Conservation (phyloP, 2,113 vertebrate species). For the Hemiprocne comata region DNA sequence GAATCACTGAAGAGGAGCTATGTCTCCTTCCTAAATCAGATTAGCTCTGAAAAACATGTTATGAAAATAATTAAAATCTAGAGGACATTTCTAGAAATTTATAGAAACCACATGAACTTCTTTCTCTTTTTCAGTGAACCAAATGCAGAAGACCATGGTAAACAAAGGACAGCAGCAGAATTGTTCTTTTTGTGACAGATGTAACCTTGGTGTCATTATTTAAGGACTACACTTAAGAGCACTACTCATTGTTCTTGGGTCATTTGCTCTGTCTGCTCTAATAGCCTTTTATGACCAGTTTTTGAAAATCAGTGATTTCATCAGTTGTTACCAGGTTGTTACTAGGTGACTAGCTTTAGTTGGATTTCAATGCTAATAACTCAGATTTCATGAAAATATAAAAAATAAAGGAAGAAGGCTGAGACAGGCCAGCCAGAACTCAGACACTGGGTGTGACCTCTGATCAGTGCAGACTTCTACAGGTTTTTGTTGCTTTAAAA, state of each 20-base stretch:
- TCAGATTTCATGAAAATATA: not conserved
- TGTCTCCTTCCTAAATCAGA: not conserved
- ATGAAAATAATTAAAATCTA: constrained; percentile 13
- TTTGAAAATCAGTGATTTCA: not conserved
- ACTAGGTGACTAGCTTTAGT: not conserved
- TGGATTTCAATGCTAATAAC: not conserved
- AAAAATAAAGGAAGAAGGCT: not conserved
- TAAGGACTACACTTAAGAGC: not conserved
- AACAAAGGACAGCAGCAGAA: not conserved
- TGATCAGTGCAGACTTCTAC: not conserved
- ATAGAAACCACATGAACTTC: not conserved
- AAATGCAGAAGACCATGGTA: not conserved
- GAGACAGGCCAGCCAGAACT: not conserved
- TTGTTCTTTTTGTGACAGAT: not conserved
- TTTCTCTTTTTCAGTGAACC: not conserved
- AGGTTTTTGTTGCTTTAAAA: not conserved
- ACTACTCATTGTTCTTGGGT: not conserved
- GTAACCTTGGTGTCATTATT: not conserved
- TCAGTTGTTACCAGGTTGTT: not conserved
- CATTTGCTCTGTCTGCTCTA: not conserved
- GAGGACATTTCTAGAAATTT: not conserved
- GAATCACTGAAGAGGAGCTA: not conserved
- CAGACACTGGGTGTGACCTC: not conserved
- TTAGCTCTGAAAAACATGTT: constrained; percentile 36
- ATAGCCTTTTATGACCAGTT: not conserved